Percentiles rank a stretch among this genome's conserved stretches.
These are phyloP conservation scores for Oceanodroma tethys DNA, from an alignment of 2,113 vertebrate species.

Conservation along the genomic window DNA sequence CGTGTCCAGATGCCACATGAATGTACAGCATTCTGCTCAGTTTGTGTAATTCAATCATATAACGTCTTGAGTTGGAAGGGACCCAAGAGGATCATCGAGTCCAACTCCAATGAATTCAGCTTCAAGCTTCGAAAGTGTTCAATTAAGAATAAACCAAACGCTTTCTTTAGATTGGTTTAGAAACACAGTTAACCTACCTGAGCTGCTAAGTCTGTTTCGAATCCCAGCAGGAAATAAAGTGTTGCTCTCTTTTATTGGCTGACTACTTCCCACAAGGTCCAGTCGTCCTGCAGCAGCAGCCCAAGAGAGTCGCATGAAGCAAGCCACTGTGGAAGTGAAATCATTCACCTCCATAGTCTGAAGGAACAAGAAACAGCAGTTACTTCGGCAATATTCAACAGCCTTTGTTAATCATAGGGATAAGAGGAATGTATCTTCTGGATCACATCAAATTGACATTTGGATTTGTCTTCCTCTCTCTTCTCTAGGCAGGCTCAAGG, in stretches of 20 bases:
- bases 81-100: background rate
- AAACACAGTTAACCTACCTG: constrained; percentile 75
- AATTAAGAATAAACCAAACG: background rate
- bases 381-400: background rate
- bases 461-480: background rate
- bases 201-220: constrained; percentile 94
- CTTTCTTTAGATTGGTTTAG: background rate
- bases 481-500: background rate
- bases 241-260: constrained; percentile 94
- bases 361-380: background rate
- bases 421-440: background rate
- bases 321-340: constrained; percentile 95
- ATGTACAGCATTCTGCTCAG: background rate
- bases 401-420: background rate
- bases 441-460: background rate
- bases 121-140: background rate
- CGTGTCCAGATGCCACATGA: background rate
- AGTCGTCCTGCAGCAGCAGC: constrained; percentile 93
- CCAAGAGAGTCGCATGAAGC: constrained; percentile 98
- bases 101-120: background rate
- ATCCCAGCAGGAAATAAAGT: constrained; percentile 88
- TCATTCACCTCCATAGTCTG: constrained; percentile 97
- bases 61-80: background rate
- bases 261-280: constrained; percentile 94
- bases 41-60: background rate